phyloP scores from a whole-genome alignment of 2,888 invertebrate species.

The Timema podura region DNA sequence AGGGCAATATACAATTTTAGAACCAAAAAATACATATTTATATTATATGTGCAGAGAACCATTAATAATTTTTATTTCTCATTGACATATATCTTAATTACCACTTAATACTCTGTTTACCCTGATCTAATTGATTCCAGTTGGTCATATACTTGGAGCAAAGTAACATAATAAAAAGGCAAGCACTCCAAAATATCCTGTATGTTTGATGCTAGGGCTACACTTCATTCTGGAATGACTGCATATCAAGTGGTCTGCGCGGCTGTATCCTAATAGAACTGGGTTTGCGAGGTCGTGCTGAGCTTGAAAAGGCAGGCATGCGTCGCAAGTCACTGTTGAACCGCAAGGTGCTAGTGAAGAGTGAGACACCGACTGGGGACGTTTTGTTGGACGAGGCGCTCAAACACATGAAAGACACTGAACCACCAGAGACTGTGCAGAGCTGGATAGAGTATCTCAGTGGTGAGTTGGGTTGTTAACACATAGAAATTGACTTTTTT shows the following conservation, averaged over 20 bases:
- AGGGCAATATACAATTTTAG: no score
- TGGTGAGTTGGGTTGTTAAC: slow-evolving; percentile 55
- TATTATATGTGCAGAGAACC: no score
- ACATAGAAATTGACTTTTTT: neutral
- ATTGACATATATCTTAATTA: no score
- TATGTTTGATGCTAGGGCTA: slow-evolving; percentile 67
- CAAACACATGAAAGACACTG: slow-evolving; percentile 97
- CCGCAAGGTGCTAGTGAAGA: slow-evolving; percentile 77
- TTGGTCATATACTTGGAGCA: no score
- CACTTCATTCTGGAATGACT: slow-evolving; percentile 99
- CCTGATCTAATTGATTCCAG: no score
- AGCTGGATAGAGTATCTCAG: slow-evolving; percentile 99
- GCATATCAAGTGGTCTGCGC: slow-evolving; percentile 97
- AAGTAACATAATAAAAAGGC: no score
- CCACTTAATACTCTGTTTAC: no score
- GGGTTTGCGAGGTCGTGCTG: slow-evolving; percentile 89
- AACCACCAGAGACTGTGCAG: slow-evolving; percentile 95
- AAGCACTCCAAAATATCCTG: neutral
- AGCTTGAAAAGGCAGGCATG: slow-evolving; percentile 96
- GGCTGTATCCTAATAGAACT: slow-evolving; percentile 98
- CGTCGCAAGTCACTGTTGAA: slow-evolving; percentile 85
- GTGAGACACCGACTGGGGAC: slow-evolving; percentile 94
- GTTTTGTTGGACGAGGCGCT: slow-evolving; percentile 91
- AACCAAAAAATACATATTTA: no score
- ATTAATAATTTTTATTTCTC: no score